phyloP scores from a whole-genome alignment of 2,113 vertebrate genomes.

The Nothobranchius kuhntae region DNA sequence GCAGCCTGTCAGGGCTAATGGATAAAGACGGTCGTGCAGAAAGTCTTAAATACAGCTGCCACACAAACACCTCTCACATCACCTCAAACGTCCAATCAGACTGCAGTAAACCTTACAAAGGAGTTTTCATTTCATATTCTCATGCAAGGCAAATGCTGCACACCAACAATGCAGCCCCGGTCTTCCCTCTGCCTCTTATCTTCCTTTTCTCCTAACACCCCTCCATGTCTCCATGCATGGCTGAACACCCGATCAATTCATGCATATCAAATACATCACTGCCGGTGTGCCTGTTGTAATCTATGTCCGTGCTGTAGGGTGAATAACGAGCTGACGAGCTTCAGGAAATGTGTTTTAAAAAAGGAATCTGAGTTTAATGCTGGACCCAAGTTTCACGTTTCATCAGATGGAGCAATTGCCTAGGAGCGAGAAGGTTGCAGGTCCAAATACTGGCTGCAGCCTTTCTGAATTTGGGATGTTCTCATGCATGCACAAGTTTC shows the following conservation, averaged over 20 bases:
- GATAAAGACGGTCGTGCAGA: constrained; percentile 26
- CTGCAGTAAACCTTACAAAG: constrained; percentile 5
- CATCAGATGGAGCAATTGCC: too few species aligned
- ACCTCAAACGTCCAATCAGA: constrained; percentile 1
- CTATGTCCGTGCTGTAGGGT: constrained; percentile 11
- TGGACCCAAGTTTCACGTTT: neutral
- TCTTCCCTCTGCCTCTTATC: neutral
- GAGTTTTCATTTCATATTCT: constrained; percentile 1
- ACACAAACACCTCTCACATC: constrained; percentile 22
- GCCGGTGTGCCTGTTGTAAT: neutral
- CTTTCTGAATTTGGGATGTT: too few species aligned
- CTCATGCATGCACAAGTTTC: too few species aligned
- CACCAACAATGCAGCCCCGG: neutral
- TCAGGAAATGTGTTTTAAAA: neutral
- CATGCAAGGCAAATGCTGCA: neutral
- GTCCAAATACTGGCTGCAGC: too few species aligned
- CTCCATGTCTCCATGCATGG: neutral
- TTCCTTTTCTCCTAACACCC: constrained; percentile 2
- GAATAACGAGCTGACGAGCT: neutral
- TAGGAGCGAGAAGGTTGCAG: too few species aligned
- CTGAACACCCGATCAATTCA: constrained; percentile 34
- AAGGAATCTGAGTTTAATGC: neutral
- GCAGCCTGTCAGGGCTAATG: constrained; percentile 38
- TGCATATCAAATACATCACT: constrained; percentile 18
- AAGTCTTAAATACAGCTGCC: constrained; percentile 34